phyloP scores from a whole-genome alignment of 2,888 invertebrate genomes.

The Nephrotoma guestfalica region DNA sequence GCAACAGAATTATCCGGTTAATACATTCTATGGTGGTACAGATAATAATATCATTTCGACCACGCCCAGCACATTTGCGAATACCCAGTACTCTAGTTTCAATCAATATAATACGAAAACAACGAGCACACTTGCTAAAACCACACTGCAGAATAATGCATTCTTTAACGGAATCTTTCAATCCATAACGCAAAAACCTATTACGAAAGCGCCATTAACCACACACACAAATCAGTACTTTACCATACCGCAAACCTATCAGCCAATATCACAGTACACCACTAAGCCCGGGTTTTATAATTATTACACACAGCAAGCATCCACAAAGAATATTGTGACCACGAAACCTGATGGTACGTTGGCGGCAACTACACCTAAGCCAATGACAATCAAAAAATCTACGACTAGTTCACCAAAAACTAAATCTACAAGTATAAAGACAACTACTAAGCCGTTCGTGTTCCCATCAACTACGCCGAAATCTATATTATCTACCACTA shows the following conservation, averaged over 20 bases:
- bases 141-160: not conserved
- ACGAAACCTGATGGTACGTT: not conserved
- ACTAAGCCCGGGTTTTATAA: not conserved
- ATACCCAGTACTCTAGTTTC: not conserved
- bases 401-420: conserved; percentile 13
- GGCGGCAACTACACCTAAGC: conserved; percentile 8
- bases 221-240: not conserved
- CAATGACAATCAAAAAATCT: not conserved
- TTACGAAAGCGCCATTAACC: not conserved
- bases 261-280: not conserved
- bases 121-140: not conserved
- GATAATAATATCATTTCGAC: not conserved
- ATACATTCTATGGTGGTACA: not conserved
- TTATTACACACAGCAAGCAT: not conserved
- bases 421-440: conserved; percentile 18
- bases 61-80: not conserved
- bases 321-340: not conserved
- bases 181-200: not conserved
- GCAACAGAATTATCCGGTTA: not conserved
- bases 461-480: not conserved
- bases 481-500: not conserved
- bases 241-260: not conserved
- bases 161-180: not conserved
- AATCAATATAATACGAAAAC: not conserved
- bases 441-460: not conserved